Conservation (phyloP, 1,140 invertebrate species). For the Teleopsis dalmanni region DNA sequence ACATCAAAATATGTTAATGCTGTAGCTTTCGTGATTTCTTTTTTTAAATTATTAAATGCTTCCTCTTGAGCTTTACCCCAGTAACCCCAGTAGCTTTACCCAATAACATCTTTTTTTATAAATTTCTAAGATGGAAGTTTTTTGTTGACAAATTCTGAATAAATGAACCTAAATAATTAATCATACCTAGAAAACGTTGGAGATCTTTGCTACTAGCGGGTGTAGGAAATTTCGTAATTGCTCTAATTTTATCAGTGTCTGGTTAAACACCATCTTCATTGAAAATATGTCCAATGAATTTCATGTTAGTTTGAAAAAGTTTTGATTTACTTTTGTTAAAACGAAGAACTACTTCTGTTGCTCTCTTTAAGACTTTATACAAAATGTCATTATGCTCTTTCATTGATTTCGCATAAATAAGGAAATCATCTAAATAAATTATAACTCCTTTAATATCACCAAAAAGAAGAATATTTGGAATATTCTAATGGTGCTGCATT, state of each 20-base stretch:
- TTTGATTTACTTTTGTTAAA: slow-evolving; percentile 12
- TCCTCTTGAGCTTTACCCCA: no score
- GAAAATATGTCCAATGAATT: no score
- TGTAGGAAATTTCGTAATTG: slow-evolving; percentile 24
- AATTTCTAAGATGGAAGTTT: slow-evolving; percentile 9
- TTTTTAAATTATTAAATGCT: slow-evolving; percentile 26
- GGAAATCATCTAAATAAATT: slow-evolving; percentile 38
- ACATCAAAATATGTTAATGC: no score
- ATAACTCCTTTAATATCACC: slow-evolving; percentile 30
- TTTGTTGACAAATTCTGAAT: slow-evolving; percentile 23
- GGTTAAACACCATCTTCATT: slow-evolving; percentile 16
- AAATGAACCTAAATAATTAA: slow-evolving; percentile 26
- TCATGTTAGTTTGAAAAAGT: slow-evolving; percentile 25
- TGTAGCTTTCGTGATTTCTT: no score
- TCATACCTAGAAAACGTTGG: slow-evolving; percentile 23
- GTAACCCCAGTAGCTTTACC: no score
- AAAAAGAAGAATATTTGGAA: slow-evolving; percentile 36
- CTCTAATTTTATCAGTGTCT: no score
- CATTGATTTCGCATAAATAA: no score
- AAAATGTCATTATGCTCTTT: no score
- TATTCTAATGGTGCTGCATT: slow-evolving; percentile 31
- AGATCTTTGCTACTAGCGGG: slow-evolving; percentile 24
- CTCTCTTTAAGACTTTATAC: slow-evolving; percentile 23
- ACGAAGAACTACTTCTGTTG: slow-evolving; percentile 2
- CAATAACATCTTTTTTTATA: slow-evolving; percentile 11